Conservation (phyloP, 2,888 invertebrate species). For the Pocota personata region DNA sequence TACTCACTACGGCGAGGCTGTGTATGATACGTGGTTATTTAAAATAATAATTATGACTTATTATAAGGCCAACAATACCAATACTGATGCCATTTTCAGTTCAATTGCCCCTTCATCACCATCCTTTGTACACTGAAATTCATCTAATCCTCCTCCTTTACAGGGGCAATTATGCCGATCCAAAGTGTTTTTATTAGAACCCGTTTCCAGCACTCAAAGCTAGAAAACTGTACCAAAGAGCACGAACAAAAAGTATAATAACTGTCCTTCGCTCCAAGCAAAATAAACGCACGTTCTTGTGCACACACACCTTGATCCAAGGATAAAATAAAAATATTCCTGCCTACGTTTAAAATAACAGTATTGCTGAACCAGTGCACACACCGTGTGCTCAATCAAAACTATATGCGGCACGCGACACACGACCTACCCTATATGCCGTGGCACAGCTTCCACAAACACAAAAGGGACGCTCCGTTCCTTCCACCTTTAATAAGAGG, state of each 20-base stretch:
- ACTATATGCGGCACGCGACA: constrained; percentile 74
- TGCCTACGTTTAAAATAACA: constrained; percentile 59
- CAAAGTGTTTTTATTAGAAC: constrained; percentile 39
- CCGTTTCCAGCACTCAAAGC: constrained; percentile 31
- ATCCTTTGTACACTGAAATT: background rate
- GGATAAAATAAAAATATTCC: constrained; percentile 43
- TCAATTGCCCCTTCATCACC: constrained; percentile 38
- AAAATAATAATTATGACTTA: constrained; percentile 19
- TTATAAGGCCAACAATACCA: background rate
- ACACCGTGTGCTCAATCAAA: constrained; percentile 70
- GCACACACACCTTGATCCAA: constrained; percentile 62
- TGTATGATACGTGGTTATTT: background rate
- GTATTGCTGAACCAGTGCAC: constrained; percentile 59
- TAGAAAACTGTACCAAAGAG: background rate
- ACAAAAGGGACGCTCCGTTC: constrained; percentile 48
- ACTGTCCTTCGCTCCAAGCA: constrained; percentile 47
- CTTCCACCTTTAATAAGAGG: constrained; percentile 64
- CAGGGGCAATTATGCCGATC: constrained; percentile 32
- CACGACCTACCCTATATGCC: constrained; percentile 69
- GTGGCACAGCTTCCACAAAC: constrained; percentile 42
- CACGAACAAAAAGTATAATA: constrained; percentile 5
- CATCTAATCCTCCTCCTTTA: background rate
- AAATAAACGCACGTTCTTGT: constrained; percentile 69
- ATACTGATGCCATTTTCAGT: constrained; percentile 8
- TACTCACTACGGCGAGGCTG: too few relatives aligned